Evolutionary conservation across 2,797 vertebrate species (phyloP), one percentile per base, ranked within the genome.

Genomic region (Synanceia verrucosa): DNA sequence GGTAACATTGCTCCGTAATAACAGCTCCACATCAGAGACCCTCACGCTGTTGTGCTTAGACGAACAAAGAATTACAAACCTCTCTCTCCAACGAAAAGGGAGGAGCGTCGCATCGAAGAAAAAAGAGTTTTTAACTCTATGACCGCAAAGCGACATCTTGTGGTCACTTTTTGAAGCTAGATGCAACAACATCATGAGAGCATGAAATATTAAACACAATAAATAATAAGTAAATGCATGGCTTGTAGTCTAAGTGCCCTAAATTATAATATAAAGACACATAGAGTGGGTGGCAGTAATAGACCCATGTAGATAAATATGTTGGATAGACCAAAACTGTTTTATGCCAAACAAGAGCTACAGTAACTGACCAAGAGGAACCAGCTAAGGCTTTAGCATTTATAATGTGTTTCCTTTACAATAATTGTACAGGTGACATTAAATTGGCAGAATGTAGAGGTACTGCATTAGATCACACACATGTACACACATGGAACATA

Each of bases 1-100:
- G 6, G 10, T n/a, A 52, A 41, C 76, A 79, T 87, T 58, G 28
- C 46, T 66, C 2, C 11, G 8, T 13, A 39, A 11, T 10, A 5
- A 29, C 9, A 39, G 6, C 48, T 43, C 34, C 21, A 66, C 24
- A 43, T 9, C 3, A 44, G 36, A 83, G 21, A 23, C 10, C 1
- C 29, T 31, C 43, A 43, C 14, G 50, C 18, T 47, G 2, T 21
- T 13, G 26, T 50, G 60, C 23, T 29, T 21, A 6, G 19, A 37
- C 71, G 69, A 85, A 92, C 86, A 91, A 90, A 87, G 86, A 85
- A 64, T 69, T 29, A 26, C 47, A 56, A 64, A 24, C 33, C 52
- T 5, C 24, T 4, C n/a, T 36, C 3, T 13, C 6, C 43, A 4
- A 57, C 13, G 18, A 65, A 51, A 62, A 69, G 50, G 88, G 89